Conservation (phyloP, 2,113 vertebrate genomes). For the Laticauda laticaudata region DNA sequence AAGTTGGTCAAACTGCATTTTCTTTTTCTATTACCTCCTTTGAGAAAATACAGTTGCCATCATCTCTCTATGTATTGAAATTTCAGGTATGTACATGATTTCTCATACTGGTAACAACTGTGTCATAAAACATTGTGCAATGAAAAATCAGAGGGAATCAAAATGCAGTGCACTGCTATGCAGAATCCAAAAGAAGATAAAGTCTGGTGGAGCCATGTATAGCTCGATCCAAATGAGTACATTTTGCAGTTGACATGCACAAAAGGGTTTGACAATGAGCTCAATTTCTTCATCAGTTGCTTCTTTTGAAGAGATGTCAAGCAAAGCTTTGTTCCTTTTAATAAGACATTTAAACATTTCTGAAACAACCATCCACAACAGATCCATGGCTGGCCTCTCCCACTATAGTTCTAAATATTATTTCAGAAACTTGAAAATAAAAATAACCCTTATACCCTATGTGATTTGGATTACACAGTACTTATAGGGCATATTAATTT, state of each 20-base stretch:
- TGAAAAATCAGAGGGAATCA: not conserved
- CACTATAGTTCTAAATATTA: not conserved
- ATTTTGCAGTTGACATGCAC: not conserved
- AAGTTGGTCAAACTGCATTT: not conserved
- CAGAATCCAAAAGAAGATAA: not conserved
- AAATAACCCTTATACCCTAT: not conserved
- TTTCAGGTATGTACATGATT: not conserved
- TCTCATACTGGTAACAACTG: not conserved
- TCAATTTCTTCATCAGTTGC: not conserved
- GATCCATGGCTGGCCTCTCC: not conserved
- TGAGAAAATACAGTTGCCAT: not conserved
- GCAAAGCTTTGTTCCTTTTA: not conserved
- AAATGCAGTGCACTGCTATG: not conserved
- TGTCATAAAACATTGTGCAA: not conserved
- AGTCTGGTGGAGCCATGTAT: not conserved
- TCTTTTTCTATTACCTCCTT: not conserved
- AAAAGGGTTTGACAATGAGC: not conserved
- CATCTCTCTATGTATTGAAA: not conserved
- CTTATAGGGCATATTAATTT: not conserved
- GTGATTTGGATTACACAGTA: not conserved
- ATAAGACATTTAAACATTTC: not conserved
- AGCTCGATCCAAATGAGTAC: constrained; percentile 8
- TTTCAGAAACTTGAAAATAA: not conserved
- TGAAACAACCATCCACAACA: not conserved
- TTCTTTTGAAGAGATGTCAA: not conserved